Base-by-base conservation (phyloP, 2,113 vertebrate genomes). In the Istiophorus platypterus region DNA sequence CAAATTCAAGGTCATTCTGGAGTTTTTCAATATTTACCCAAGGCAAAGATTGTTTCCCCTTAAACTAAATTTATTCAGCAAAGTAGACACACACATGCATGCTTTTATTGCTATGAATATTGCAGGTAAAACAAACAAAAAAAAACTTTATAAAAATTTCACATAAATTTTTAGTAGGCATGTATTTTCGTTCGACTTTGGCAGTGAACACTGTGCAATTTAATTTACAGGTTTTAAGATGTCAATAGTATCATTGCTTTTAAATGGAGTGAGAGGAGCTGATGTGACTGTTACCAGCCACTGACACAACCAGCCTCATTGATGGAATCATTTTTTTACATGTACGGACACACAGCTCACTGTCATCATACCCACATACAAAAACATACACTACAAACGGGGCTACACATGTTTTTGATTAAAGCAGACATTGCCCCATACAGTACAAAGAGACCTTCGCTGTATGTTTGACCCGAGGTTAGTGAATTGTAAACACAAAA, bases 271-370 rank as follows among this genome's bases (percentile, higher is more conserved):
- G 34, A 65, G 14, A 41, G 9, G n/a, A 34, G 7, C 42, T 64
- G 74, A 65, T 22, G 7, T 72, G 42, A 73, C 74, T 63, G 73
- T 45, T 39, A 54, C 49, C 49, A 39, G 34, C 56, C 67, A 42
- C 26, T 34, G 72, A 76, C 39, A 67, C 47, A 37, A 3, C n/a
- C 51, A 24, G 13, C 18, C 26, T 65, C 52, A 66, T 0, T 80
- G 61, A 73, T 27, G 54, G 12, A 1, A 17, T 45, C 7, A 7
- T 39, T 18, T 57, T 42, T 27, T 12, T 56, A 42, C 0, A 51
- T 12, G 1, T 10, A 22, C n/a, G 15, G 37, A 77, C 34, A 74
- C 57, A 39, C 37, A 71, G 52, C 42, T 66, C 31, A 54, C 51
- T 47, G 29, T 63, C 3, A 69, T 63, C n/a, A 49, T 59, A 56